Evolutionary conservation across 2,797 vertebrate genomes (phyloP).

Genomic region (Kryptopterus vitreolus): DNA sequence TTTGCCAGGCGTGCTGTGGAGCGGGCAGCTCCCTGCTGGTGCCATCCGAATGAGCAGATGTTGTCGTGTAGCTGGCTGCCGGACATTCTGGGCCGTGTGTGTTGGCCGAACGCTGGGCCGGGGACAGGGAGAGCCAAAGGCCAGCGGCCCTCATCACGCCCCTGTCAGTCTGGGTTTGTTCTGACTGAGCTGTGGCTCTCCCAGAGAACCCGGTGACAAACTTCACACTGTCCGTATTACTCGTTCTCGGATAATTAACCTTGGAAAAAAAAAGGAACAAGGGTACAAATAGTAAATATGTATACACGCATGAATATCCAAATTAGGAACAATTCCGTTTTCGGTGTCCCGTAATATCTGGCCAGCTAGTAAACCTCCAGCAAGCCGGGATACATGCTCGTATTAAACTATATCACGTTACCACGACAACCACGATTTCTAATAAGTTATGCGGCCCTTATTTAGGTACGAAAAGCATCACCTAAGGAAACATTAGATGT

Average conservation of each 20-base stretch:
- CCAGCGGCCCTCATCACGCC: constrained; percentile 68
- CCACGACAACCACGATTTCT: background rate
- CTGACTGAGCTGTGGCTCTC: constrained; percentile 67
- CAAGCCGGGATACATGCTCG: too few species aligned
- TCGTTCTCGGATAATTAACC: background rate
- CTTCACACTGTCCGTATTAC: background rate
- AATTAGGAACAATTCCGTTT: background rate
- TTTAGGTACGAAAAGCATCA: too few species aligned
- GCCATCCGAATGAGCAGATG: constrained; percentile 55
- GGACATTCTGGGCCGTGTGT: constrained; percentile 41
- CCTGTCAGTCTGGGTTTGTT: constrained; percentile 72
- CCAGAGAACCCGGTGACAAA: constrained; percentile 3
- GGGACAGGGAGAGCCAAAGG: constrained; percentile 71
- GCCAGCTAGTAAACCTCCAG: background rate
- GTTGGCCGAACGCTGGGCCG: constrained; percentile 62
- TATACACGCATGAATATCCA: background rate
- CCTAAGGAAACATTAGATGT: too few species aligned
- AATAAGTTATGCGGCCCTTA: too few species aligned
- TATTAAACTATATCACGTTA: background rate
- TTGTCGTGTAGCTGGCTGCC: constrained; percentile 54
- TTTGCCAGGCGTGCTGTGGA: constrained; percentile 45
- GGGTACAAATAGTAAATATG: background rate
- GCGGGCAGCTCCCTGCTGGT: constrained; percentile 45
- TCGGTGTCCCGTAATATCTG: background rate
- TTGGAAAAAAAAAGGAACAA: background rate